Evolutionary conservation across 2,113 vertebrate species (phyloP).

Genomic region (Dicrurus megarhynchus): DNA sequence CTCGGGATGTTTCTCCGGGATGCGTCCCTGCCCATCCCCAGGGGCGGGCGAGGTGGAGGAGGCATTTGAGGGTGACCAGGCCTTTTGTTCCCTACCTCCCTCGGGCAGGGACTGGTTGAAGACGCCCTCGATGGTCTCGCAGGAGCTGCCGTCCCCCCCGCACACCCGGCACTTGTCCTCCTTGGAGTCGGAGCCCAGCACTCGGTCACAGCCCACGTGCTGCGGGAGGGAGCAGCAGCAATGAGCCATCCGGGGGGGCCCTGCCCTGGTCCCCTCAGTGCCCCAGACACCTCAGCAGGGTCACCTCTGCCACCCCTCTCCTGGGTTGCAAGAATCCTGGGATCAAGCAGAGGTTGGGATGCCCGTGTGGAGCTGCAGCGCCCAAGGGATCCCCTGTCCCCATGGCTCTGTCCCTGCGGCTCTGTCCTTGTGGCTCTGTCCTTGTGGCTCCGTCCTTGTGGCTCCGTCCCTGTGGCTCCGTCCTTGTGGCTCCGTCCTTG

Average conservation of each 20-base stretch:
- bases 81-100: slow-evolving; percentile 76
- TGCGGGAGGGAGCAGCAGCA: slow-evolving; percentile 35
- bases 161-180: slow-evolving; percentile 94
- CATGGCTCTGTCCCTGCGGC: no score
- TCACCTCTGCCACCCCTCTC: neutral
- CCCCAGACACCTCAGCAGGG: rapidly evolving
- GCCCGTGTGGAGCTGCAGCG: neutral
- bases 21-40: neutral
- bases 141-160: slow-evolving; percentile 90
- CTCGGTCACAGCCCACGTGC: slow-evolving; percentile 95
- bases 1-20: neutral
- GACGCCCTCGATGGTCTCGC: slow-evolving; percentile 87
- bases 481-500: no score
- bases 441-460: no score
- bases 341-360: neutral
- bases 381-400: neutral
- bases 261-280: neutral
- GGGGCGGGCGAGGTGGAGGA: neutral
- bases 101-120: slow-evolving; percentile 87
- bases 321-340: neutral
- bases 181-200: slow-evolving; percentile 88
- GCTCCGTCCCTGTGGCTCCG: no score
- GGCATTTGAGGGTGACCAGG: neutral
- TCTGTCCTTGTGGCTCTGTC: no score
- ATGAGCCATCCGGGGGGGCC: neutral